These are phyloP conservation scores for Dione vanillae DNA, from an alignment of 2,888 invertebrate species.

Conservation along the genomic window DNA sequence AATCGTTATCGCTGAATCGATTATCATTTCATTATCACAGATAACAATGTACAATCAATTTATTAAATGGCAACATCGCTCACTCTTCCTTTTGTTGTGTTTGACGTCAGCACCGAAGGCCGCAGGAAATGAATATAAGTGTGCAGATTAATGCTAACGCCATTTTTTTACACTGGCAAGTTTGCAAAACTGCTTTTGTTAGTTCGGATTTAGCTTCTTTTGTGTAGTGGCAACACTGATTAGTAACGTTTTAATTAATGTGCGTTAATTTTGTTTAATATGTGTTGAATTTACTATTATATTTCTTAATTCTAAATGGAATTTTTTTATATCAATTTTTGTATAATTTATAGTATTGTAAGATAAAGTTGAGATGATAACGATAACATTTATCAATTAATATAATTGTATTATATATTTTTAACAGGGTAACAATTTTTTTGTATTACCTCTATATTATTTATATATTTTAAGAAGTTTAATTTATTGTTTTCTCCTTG, in stretches of 20 bases:
- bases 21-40: slow-evolving; percentile 59
- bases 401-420: too few species aligned
- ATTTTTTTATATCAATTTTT: too few species aligned
- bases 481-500: too few species aligned
- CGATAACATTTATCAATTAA: too few species aligned
- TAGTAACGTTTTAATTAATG: neutral
- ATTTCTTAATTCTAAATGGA: neutral
- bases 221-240: slow-evolving; percentile 7
- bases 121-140: slow-evolving; percentile 48
- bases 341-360: too few species aligned
- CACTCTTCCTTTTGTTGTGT: slow-evolving; percentile 44
- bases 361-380: too few species aligned
- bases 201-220: neutral
- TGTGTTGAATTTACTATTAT: neutral
- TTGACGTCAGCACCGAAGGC: slow-evolving; percentile 51
- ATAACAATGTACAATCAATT: slow-evolving; percentile 61
- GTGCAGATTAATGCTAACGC: slow-evolving; percentile 42
- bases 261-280: too few species aligned
- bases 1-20: slow-evolving; percentile 54
- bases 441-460: too few species aligned
- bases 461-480: too few species aligned
- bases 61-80: slow-evolving; percentile 60
- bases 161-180: slow-evolving; percentile 42
- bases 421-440: too few species aligned
- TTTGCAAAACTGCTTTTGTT: slow-evolving; percentile 29